Percentiles rank a stretch among this genome's conserved stretches.
phyloP scores from a whole-genome alignment of 2,888 invertebrate species.

The Drosophila villosipedis region DNA sequence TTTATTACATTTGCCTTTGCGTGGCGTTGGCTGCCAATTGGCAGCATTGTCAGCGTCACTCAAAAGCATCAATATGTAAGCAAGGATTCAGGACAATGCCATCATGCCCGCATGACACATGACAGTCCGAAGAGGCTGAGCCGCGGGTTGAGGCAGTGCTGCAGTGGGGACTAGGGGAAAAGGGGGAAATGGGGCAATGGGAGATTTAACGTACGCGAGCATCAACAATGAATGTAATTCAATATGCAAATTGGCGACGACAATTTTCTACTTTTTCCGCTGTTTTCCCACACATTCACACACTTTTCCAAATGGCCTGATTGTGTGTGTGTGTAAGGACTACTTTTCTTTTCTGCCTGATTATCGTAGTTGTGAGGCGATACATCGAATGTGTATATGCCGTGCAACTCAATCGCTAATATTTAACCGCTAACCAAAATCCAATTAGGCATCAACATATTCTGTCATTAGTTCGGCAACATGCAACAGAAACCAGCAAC shows the following conservation, averaged over 20 bases:
- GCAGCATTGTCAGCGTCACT: conserved; percentile 75
- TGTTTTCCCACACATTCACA: conserved; percentile 41
- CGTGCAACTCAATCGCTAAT: conserved; percentile 34
- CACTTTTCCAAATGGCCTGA: not conserved
- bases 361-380: conserved; percentile 23
- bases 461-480: conserved; percentile 56
- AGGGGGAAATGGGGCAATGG: not conserved
- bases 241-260: conserved; percentile 75
- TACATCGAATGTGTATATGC: not conserved
- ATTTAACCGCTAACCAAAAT: conserved; percentile 62
- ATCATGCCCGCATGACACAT: conserved; percentile 6
- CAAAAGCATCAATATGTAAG: conserved; percentile 64
- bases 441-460: conserved; percentile 50
- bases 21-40: conserved; percentile 71
- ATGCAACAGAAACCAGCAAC: conserved; percentile 12
- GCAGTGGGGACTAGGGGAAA: not conserved
- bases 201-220: conserved; percentile 58
- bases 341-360: conserved; percentile 13
- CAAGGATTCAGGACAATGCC: conserved; percentile 46
- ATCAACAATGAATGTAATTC: conserved; percentile 80
- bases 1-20: conserved; percentile 64
- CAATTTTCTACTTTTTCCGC: conserved; percentile 68
- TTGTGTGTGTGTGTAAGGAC: conserved; percentile 2
- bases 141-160: too few relatives aligned
- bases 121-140: conserved; percentile 4